These are phyloP conservation scores for Etheostoma spectabile DNA, from an alignment of 2,113 vertebrate genomes.

Conservation along the genomic window DNA sequence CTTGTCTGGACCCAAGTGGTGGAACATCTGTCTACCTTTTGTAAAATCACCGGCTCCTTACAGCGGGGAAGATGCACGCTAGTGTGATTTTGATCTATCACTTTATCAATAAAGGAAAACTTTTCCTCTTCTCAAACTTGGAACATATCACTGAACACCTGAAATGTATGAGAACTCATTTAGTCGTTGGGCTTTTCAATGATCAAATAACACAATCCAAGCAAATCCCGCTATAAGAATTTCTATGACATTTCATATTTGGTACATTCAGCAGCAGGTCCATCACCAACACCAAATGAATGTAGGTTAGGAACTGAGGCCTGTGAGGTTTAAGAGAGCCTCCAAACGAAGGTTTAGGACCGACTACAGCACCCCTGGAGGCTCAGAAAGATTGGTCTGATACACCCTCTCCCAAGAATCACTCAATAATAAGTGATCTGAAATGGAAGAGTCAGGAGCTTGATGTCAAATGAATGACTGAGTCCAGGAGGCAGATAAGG, in stretches of 20 bases:
- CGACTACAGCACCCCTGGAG: conserved; percentile 4
- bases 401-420: conserved; percentile 37
- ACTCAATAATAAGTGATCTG: conserved; percentile 74
- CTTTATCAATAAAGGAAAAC: not conserved
- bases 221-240: not conserved
- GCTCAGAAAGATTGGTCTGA: conserved; percentile 9
- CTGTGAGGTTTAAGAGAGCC: conserved; percentile 24
- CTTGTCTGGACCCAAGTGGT: not conserved
- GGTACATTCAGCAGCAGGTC: not conserved
- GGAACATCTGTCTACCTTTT: not conserved
- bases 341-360: conserved; percentile 18
- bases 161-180: not conserved
- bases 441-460: conserved; percentile 63
- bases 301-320: conserved; percentile 1
- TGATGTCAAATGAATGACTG: conserved; percentile 50
- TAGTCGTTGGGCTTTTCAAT: not conserved
- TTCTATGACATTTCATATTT: not conserved
- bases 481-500: conserved; percentile 20
- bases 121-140: not conserved
- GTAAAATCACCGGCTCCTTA: conserved; percentile 24
- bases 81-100: conserved; percentile 57
- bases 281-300: not conserved
- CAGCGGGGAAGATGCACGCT: conserved; percentile 36
- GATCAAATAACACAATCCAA: not conserved
- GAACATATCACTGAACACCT: not conserved